phyloP scores from a whole-genome alignment of 2,113 vertebrate genomes.

The Carassius carassius region DNA sequence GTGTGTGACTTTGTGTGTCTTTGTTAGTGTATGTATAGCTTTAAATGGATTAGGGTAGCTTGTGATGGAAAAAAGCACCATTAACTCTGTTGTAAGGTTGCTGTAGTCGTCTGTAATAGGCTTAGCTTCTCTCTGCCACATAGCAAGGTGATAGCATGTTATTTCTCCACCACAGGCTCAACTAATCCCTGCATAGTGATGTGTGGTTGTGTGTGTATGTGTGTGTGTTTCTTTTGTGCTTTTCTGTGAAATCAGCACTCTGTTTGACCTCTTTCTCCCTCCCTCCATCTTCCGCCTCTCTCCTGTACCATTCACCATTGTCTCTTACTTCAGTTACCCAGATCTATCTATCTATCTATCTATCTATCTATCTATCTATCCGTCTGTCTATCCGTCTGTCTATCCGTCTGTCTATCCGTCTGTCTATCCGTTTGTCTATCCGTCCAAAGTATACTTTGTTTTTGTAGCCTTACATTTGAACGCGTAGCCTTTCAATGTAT shows the following conservation, averaged over 20 bases:
- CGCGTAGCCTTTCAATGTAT: too few species aligned
- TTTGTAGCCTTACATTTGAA: too few species aligned
- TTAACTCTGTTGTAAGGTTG: constrained; percentile 59
- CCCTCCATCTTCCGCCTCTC: constrained; percentile 30
- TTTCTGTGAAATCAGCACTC: constrained; percentile 64
- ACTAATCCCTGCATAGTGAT: constrained; percentile 58
- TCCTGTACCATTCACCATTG: constrained; percentile 60
- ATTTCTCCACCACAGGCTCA: constrained; percentile 61
- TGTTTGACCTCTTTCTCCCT: constrained; percentile 59
- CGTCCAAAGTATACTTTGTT: background rate
- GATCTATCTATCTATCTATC: constrained; percentile 27
- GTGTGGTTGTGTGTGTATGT: constrained; percentile 32
- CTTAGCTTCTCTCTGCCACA: constrained; percentile 41
- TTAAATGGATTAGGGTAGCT: constrained; percentile 72
- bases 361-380: constrained; percentile 41
- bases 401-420: constrained; percentile 36
- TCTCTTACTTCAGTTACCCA: constrained; percentile 58
- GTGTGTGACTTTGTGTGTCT: constrained; percentile 11
- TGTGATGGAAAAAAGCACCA: constrained; percentile 68
- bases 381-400: constrained; percentile 43
- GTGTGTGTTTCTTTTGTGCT: constrained; percentile 41
- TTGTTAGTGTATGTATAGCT: constrained; percentile 38
- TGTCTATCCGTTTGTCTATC: constrained; percentile 17
- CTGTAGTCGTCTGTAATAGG: constrained; percentile 48
- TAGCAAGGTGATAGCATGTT: constrained; percentile 53